phyloP scores from a whole-genome alignment of 2,113 vertebrate genomes.

The Ammodytes marinus region DNA sequence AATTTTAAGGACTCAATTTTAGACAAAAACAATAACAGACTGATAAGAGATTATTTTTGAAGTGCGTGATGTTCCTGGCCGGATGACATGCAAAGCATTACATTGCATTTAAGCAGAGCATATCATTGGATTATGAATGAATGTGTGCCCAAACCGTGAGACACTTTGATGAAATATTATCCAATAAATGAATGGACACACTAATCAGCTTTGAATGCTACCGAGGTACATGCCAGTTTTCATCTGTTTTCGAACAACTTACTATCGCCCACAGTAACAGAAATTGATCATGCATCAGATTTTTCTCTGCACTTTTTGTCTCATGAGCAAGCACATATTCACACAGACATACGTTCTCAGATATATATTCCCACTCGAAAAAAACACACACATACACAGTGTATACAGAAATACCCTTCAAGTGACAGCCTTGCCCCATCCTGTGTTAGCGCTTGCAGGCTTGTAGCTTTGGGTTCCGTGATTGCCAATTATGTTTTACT shows the following conservation, averaged over 20 bases:
- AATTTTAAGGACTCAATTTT: background rate
- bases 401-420: background rate
- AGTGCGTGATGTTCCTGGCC: background rate
- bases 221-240: constrained; percentile 49
- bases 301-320: constrained; percentile 53
- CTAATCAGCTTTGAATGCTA: constrained; percentile 50
- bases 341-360: constrained; percentile 6
- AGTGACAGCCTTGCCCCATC: constrained; percentile 19
- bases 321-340: constrained; percentile 18
- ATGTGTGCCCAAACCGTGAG: background rate
- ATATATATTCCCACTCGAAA: background rate
- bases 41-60: background rate
- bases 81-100: background rate
- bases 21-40: background rate
- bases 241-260: constrained; percentile 32
- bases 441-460: constrained; percentile 61
- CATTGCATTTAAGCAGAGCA: background rate
- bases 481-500: constrained; percentile 77
- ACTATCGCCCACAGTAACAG: constrained; percentile 32
- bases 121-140: background rate
- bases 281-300: constrained; percentile 56
- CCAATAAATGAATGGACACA: constrained; percentile 39
- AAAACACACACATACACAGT: constrained; percentile 7
- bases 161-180: constrained; percentile 20
- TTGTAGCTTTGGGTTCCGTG: constrained; percentile 52